Evolutionary conservation across 2,888 invertebrate species (phyloP), one percentile per base, ranked within the genome.

Genomic region (Phymatocera aterrima): DNA sequence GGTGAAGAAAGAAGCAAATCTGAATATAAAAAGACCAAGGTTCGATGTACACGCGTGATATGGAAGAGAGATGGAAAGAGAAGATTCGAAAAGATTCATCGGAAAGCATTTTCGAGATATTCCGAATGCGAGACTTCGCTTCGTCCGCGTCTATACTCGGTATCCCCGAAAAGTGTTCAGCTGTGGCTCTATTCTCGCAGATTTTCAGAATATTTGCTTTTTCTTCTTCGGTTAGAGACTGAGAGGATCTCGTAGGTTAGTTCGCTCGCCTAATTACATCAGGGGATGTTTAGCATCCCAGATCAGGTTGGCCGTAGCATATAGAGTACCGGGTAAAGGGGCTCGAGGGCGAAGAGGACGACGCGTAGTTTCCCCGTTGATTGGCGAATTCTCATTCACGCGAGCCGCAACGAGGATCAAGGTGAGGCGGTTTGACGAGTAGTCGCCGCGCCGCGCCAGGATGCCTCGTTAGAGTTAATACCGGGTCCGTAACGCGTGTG

Each of bases 331-430:
- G 10, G n/a, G 18, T 34, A 18, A 31, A 37, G 61, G 61, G 72
- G 51, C 72, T 72, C 51, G 31, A 72, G 72, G 72, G 51, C 72
- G 15, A 72, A 72, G 31, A 51, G 72, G 60, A 75, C n/a, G n/a
- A n/a, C 75, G 40, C 60, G 37, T 75, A 43, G 57, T 75, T 75
- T 57, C 57, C 54, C 24, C 28, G 57, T 57, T 75, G 75, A 75
- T 75, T 75, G 75, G 57, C 57, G 57, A 75, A 75, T 75, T 75
- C 75, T 75, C 34, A 75, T 75, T 75, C 54, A 43, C 75, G 57
- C 57, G 57, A 57, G 40, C 57, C 75, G 54, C 74, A 74, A 57
- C 75, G 57, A 57, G 75, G 43, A 40, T 75, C 61, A 15, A 64
- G 37, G 21, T n/a, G n/a, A n/a, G n/a, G 18, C 21, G 40, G 57